Percentiles rank a stretch among this genome's conserved stretches.
Evolutionary conservation across 2,888 invertebrate species (phyloP).

Genomic region (Epistrophe grossulariae): DNA sequence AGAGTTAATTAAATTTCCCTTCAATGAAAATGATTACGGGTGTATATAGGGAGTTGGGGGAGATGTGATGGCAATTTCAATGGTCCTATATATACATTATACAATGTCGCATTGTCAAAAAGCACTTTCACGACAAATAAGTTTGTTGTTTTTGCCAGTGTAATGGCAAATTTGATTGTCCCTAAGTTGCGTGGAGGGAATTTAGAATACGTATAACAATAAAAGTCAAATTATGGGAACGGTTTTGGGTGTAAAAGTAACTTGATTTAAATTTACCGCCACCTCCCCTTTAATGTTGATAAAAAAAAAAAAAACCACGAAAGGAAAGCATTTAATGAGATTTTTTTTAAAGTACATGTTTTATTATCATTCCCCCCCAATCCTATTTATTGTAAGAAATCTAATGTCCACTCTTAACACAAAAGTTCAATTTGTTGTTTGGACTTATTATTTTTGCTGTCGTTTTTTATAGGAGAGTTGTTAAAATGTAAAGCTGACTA

Average conservation of each 20-base stretch:
- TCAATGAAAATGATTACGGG: constrained; percentile 22
- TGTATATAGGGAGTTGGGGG: too few species aligned
- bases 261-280: neutral
- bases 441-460: neutral
- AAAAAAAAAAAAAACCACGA: too few species aligned
- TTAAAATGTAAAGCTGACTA: neutral
- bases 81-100: neutral
- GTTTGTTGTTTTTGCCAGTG: constrained; percentile 13
- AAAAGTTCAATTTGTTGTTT: neutral
- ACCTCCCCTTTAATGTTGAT: neutral
- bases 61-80: constrained; percentile 2
- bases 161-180: constrained; percentile 41
- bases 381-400: neutral
- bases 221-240: constrained; percentile 22
- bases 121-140: constrained; percentile 42
- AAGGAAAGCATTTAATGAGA: constrained; percentile 21
- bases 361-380: neutral
- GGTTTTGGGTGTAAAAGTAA: neutral
- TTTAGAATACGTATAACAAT: constrained; percentile 42
- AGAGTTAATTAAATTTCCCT: constrained; percentile 61
- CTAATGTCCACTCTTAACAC: neutral
- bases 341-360: neutral
- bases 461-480: neutral
- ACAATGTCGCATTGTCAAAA: constrained; percentile 27
- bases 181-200: constrained; percentile 18